Conservation (phyloP, 30 jellyfish, hydroid and myxozoan genomes). For the Morbakka virulenta region DNA sequence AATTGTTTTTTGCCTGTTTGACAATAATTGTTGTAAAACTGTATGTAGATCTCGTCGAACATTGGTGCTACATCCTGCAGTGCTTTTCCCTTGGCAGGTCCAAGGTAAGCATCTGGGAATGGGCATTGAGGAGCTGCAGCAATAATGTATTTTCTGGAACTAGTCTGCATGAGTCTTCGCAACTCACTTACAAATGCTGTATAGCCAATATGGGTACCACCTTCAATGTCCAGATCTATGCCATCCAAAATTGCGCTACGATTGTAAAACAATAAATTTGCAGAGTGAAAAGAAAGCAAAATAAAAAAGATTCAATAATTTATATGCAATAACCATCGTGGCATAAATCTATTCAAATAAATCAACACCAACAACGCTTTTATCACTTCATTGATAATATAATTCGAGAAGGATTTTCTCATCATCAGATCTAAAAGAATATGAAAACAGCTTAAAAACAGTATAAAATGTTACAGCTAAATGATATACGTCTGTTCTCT, state of each 20-base stretch:
- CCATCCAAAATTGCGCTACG: conserved; percentile 65
- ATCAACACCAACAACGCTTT: too few species aligned
- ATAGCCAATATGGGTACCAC: conserved; percentile 57
- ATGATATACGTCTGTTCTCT: too few species aligned
- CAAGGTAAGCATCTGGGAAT: conserved; percentile 35
- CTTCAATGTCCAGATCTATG: conserved; percentile 70
- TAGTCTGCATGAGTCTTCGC: conserved; percentile 10
- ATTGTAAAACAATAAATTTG: too few species aligned
- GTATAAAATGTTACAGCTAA: too few species aligned
- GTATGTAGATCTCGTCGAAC: conserved; percentile 63
- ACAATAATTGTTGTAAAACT: conserved; percentile 63
- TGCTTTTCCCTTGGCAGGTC: conserved; percentile 67
- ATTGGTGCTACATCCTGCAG: conserved; percentile 51
- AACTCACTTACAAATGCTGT: conserved; percentile 49
- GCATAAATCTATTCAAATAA: not conserved
- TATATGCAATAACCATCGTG: too few species aligned
- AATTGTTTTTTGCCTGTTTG: conserved; percentile 45
- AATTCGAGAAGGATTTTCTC: too few species aligned
- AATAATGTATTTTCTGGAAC: conserved; percentile 28
- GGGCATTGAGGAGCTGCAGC: conserved; percentile 88
- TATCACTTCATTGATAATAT: too few species aligned
- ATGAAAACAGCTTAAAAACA: too few species aligned
- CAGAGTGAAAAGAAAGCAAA: not conserved
- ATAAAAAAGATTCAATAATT: not conserved
- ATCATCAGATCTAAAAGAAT: too few species aligned